Conservation (phyloP, 2,888 invertebrate species). For the Drosophila pseudotakahashii region DNA sequence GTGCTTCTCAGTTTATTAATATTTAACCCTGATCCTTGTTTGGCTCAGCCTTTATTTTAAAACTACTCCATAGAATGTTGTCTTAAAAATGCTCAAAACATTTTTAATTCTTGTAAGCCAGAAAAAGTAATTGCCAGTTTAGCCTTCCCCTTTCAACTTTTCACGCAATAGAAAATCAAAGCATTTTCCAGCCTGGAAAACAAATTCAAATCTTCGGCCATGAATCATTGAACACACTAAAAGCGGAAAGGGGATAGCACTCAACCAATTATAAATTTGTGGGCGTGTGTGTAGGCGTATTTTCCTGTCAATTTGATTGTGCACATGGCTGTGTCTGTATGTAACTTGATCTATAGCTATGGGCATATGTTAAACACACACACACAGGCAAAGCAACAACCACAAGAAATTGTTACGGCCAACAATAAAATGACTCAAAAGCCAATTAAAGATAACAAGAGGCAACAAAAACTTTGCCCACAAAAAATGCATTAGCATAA, state of each 20-base stretch:
- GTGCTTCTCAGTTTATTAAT: not conserved
- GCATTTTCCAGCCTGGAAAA: constrained; percentile 29
- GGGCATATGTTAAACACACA: constrained; percentile 47
- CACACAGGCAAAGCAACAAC: constrained; percentile 21
- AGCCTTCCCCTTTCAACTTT: constrained; percentile 6
- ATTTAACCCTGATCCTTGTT: not conserved
- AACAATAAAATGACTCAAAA: constrained; percentile 65
- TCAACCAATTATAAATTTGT: constrained; percentile 66
- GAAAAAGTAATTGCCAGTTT: constrained; percentile 25
- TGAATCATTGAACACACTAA: constrained; percentile 73
- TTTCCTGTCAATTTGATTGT: constrained; percentile 37
- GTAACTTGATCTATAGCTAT: constrained; percentile 61
- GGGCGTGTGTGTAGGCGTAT: constrained; percentile 38
- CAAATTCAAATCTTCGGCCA: constrained; percentile 65
- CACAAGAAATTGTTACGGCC: constrained; percentile 41
- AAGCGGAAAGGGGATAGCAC: constrained; percentile 27
- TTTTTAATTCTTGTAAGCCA: constrained; percentile 13
- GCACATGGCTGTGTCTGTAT: constrained; percentile 23
- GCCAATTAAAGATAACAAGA: constrained; percentile 78
- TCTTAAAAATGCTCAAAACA: not conserved
- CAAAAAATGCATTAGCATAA: constrained; percentile 65
- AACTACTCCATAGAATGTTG: not conserved
- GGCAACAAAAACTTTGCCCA: constrained; percentile 35
- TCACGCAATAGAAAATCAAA: constrained; percentile 14
- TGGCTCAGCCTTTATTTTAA: not conserved